These are phyloP conservation scores for Exaiptasia diaphana DNA, from an alignment of 64 coral and sea anemone genomes.

Conservation along the genomic window DNA sequence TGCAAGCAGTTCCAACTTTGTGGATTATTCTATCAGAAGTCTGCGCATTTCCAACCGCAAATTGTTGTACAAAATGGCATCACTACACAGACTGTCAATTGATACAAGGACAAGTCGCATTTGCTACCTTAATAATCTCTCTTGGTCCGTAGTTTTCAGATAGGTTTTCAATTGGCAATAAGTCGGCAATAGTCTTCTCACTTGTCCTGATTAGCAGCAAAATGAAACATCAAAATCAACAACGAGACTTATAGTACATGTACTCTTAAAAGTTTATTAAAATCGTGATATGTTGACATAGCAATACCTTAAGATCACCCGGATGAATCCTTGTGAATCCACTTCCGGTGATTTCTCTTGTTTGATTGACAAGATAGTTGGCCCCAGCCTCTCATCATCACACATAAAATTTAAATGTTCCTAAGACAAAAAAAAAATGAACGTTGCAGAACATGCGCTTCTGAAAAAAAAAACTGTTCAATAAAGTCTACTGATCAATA, in stretches of 20 bases:
- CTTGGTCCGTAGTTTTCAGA: conserved; percentile 82
- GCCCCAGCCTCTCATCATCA: conserved; percentile 83
- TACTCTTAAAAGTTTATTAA: background rate
- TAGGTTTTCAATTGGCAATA: conserved; percentile 70
- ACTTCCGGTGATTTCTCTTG: conserved; percentile 44
- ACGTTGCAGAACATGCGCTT: too few relatives aligned
- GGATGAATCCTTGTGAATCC: conserved; percentile 69
- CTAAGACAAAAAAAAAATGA: conserved; percentile 22
- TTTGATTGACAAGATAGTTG: conserved; percentile 77
- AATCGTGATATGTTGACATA: background rate
- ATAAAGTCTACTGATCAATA: background rate
- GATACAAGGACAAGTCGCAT: too few relatives aligned
- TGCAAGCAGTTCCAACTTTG: too few relatives aligned
- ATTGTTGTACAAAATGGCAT: too few relatives aligned
- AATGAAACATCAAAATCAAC: background rate
- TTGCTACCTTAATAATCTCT: conserved; percentile 83
- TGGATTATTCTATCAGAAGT: too few relatives aligned
- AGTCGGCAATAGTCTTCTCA: conserved; percentile 81
- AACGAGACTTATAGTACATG: background rate
- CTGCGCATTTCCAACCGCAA: too few relatives aligned
- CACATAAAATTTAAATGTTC: conserved; percentile 91
- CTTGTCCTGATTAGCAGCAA: conserved; percentile 37
- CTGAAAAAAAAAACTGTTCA: background rate
- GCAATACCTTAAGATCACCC: conserved; percentile 76
- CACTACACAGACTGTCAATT: background rate